phyloP scores from a whole-genome alignment of 1,140 invertebrate genomes.

The Drosophila sp. region DNA sequence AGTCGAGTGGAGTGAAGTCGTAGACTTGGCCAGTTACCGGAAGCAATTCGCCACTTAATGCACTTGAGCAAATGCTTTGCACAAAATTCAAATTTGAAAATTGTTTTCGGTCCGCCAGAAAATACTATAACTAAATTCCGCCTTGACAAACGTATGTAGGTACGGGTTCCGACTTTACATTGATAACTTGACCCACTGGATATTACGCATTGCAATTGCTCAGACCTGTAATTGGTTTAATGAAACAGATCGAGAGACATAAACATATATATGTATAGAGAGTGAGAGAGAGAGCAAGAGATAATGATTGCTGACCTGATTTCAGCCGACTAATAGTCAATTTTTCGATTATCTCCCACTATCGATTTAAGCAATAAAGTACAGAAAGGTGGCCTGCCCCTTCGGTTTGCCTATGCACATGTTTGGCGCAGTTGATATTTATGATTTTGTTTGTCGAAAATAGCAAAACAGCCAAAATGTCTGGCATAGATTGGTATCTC shows the following conservation, averaged over 20 bases:
- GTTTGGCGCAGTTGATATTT: slow-evolving; percentile 60
- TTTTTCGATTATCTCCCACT: neutral
- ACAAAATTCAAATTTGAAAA: slow-evolving; percentile 60
- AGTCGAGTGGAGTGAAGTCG: slow-evolving; percentile 13
- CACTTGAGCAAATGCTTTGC: slow-evolving; percentile 50
- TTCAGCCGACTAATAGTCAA: slow-evolving; percentile 4
- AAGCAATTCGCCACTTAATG: slow-evolving; percentile 62
- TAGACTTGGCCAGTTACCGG: slow-evolving; percentile 42
- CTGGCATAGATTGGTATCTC: slow-evolving; percentile 49
- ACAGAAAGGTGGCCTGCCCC: slow-evolving; percentile 17
- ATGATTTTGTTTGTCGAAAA: slow-evolving; percentile 56
- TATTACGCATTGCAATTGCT: slow-evolving; percentile 4
- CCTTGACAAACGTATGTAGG: slow-evolving; percentile 21
- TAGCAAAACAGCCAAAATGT: slow-evolving; percentile 24
- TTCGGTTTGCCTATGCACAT: slow-evolving; percentile 38
- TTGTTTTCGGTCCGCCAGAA: slow-evolving; percentile 16
- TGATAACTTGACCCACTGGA: slow-evolving; percentile 20
- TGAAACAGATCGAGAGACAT: neutral
- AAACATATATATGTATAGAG: too few relatives aligned
- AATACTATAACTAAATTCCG: slow-evolving; percentile 39
- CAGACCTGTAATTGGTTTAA: slow-evolving; percentile 5
- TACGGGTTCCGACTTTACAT: slow-evolving; percentile 13
- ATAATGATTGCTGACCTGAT: slow-evolving; percentile 9
- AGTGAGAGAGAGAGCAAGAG: neutral
- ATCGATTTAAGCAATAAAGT: neutral